Percentiles rank a stretch among this genome's conserved stretches.
These are phyloP conservation scores for Euura lappo DNA, from an alignment of 1,140 invertebrate species.

Conservation along the genomic window DNA sequence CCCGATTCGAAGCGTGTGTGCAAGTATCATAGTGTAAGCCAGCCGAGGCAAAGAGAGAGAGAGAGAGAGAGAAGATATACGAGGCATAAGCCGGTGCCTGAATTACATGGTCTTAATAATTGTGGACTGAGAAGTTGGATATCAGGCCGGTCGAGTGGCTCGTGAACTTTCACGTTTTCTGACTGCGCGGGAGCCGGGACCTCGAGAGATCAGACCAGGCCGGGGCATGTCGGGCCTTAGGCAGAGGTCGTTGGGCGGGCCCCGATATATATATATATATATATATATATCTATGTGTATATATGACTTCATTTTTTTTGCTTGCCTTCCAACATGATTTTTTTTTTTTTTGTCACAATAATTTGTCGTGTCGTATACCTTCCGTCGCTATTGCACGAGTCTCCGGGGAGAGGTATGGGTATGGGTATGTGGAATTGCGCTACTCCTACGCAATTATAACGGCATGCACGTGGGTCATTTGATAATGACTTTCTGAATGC, in stretches of 20 bases:
- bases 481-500: conserved; percentile 53
- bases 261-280: not conserved
- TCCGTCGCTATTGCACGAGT: too few relatives aligned
- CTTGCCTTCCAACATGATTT: too few relatives aligned
- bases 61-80: too few relatives aligned
- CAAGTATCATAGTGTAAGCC: too few relatives aligned
- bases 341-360: too few relatives aligned
- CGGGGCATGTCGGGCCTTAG: not conserved
- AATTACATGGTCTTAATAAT: too few relatives aligned
- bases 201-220: not conserved
- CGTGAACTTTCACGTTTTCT: conserved; percentile 53
- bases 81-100: too few relatives aligned
- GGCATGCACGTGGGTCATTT: conserved; percentile 34
- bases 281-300: too few relatives aligned
- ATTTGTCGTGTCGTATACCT: too few relatives aligned
- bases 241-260: not conserved
- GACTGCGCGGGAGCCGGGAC: not conserved
- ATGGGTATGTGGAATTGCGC: not conserved
- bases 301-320: too few relatives aligned
- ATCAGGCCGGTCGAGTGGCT: conserved; percentile 16
- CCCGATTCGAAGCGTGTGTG: too few relatives aligned
- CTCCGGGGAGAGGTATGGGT: not conserved
- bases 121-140: not conserved
- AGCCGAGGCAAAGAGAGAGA: too few relatives aligned
- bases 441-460: conserved; percentile 10